A percentile compares a stretch with the other conserved stretches of the same genome.
phyloP scores from a whole-genome alignment of 2,888 invertebrate species.

The Volucella inflata region DNA sequence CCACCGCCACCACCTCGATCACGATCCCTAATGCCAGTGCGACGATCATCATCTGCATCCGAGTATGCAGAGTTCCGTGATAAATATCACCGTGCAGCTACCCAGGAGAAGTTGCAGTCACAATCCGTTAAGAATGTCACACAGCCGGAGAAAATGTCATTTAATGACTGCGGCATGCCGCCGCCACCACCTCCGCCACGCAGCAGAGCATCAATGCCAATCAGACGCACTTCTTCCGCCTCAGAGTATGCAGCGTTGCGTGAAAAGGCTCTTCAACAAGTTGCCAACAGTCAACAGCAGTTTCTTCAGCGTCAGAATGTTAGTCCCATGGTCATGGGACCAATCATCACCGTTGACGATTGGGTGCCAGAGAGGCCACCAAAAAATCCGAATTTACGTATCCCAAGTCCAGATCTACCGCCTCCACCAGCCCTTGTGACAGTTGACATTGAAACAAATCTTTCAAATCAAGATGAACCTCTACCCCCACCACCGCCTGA shows the following conservation, averaged over 20 bases:
- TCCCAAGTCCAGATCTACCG: constrained; percentile 84
- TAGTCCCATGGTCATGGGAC: constrained; percentile 86
- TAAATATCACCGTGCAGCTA: constrained; percentile 78
- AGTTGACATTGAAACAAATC: constrained; percentile 79
- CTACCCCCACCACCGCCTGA: constrained; percentile 84
- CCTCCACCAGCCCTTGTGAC: constrained; percentile 80
- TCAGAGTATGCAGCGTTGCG: constrained; percentile 86
- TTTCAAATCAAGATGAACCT: constrained; percentile 82
- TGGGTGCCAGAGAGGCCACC: constrained; percentile 91
- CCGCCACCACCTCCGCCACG: constrained; percentile 84
- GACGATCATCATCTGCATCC: constrained; percentile 88
- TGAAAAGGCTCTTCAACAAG: constrained; percentile 81
- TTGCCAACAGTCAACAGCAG: constrained; percentile 81
- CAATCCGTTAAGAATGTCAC: constrained; percentile 81
- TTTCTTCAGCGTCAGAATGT: constrained; percentile 81
- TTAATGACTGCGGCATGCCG: constrained; percentile 83
- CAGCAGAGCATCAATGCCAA: constrained; percentile 79
- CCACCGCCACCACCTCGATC: constrained; percentile 83
- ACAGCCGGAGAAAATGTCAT: constrained; percentile 82
- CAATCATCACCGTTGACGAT: constrained; percentile 87
- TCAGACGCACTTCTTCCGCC: constrained; percentile 87
- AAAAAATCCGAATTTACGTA: constrained; percentile 88
- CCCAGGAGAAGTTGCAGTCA: constrained; percentile 77
- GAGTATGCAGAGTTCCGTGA: constrained; percentile 86
- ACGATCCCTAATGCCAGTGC: constrained; percentile 81